Conservation (phyloP, 30 jellyfish, hydroid and myxozoan species). For the Mastigias papua region DNA sequence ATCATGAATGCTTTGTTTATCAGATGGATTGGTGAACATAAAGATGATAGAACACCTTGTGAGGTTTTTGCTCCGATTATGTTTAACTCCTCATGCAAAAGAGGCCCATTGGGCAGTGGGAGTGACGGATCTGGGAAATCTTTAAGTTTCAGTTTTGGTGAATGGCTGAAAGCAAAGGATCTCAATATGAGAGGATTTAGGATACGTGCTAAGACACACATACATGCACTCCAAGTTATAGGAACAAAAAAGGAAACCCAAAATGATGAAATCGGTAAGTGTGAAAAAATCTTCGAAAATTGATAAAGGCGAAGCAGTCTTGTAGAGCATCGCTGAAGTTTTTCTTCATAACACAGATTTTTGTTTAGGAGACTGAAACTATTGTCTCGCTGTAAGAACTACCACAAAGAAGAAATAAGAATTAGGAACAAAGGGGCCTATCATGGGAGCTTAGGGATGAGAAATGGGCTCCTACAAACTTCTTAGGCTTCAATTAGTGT, state of each 20-base stretch:
- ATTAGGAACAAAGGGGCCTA: too few relatives aligned
- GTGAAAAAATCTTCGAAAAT: too few relatives aligned
- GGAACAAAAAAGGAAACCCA: conserved; percentile 43
- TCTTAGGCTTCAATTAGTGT: too few relatives aligned
- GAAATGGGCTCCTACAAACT: too few relatives aligned
- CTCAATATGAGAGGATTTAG: conserved; percentile 67
- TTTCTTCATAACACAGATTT: too few relatives aligned
- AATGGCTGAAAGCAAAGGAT: conserved; percentile 63
- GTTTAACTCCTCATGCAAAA: conserved; percentile 25
- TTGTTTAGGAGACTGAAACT: too few relatives aligned
- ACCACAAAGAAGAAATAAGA: too few relatives aligned
- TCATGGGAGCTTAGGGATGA: too few relatives aligned
- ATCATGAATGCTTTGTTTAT: background rate
- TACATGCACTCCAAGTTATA: conserved; percentile 79
- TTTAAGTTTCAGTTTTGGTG: conserved; percentile 36
- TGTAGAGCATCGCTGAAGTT: too few relatives aligned
- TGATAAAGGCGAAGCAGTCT: too few relatives aligned
- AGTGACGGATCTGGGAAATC: conserved; percentile 20
- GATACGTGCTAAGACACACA: conserved; percentile 50
- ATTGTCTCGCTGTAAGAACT: too few relatives aligned
- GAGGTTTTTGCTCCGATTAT: conserved; percentile 57
- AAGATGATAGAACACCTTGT: conserved; percentile 8
- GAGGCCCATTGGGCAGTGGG: conserved; percentile 89
- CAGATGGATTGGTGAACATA: conserved; percentile 71
- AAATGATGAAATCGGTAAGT: conserved; percentile 9